phyloP scores from a whole-genome alignment of 1,140 invertebrate species.

The Camponotus floridanus region DNA sequence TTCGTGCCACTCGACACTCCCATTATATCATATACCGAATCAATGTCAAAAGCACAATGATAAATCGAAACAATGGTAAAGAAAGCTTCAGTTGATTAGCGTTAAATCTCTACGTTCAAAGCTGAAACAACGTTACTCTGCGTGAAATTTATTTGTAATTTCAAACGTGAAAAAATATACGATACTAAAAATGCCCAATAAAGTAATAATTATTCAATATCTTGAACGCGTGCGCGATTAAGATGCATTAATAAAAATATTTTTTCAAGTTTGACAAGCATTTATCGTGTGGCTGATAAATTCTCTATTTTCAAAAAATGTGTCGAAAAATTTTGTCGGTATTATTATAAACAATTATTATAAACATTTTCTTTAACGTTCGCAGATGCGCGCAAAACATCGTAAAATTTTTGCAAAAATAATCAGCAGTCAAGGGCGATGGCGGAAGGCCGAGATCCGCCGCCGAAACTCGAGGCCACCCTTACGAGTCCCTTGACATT shows the following conservation, averaged over 20 bases:
- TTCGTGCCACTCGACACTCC: conserved; percentile 5
- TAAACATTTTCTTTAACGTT: background rate
- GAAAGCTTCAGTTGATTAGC: conserved; percentile 37
- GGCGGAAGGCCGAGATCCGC: conserved; percentile 30
- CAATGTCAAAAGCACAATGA: conserved; percentile 44
- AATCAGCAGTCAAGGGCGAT: conserved; percentile 39
- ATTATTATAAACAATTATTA: conserved; percentile 29
- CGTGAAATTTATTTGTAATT: background rate
- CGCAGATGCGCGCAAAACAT: conserved; percentile 29
- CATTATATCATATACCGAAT: conserved; percentile 33
- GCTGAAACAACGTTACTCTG: background rate
- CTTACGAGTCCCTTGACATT: conserved; percentile 82
- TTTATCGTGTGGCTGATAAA: conserved; percentile 12
- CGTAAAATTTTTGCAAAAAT: conserved; percentile 65
- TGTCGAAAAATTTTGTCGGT: background rate
- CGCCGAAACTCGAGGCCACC: conserved; percentile 67
- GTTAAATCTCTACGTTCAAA: conserved; percentile 26
- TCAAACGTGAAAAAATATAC: background rate
- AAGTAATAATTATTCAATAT: conserved; percentile 9
- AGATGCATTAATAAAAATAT: background rate
- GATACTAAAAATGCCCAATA: background rate
- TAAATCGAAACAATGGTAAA: conserved; percentile 18
- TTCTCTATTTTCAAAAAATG: background rate
- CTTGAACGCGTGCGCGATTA: background rate
- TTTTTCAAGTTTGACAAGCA: background rate